Evolutionary conservation across 2,797 vertebrate genomes (phyloP).

Genomic region (Bovichtus diacanthus): DNA sequence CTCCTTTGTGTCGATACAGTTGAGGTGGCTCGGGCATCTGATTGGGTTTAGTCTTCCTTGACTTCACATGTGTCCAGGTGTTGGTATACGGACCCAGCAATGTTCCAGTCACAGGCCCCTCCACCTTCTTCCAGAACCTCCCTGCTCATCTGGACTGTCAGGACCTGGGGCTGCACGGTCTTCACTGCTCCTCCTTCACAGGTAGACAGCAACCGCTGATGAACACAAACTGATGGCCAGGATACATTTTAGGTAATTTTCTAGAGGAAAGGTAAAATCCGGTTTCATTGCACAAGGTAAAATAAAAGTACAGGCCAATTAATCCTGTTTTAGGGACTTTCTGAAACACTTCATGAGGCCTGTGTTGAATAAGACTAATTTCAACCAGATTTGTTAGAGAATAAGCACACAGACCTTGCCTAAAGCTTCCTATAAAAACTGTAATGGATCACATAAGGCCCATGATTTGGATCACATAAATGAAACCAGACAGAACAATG

Average conservation of each 20-base stretch:
- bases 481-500: conserved; percentile 16
- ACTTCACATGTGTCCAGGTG: conserved; percentile 70
- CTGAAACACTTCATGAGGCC: background rate
- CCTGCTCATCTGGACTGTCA: conserved; percentile 69
- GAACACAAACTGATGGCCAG: conserved; percentile 5
- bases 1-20: conserved; percentile 3
- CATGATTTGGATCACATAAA: conserved; percentile 31
- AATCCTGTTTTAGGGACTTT: conserved; percentile 18
- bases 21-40: background rate
- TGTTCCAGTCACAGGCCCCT: conserved; percentile 72
- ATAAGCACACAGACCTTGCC: background rate
- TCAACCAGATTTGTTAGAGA: conserved; percentile 36
- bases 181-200: conserved; percentile 54
- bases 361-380: conserved; percentile 21
- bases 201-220: conserved; percentile 58
- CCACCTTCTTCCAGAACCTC: conserved; percentile 76
- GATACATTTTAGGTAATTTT: background rate
- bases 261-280: background rate
- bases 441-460: conserved; percentile 37
- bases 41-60: conserved; percentile 64
- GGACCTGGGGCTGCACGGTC: conserved; percentile 67
- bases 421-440: conserved; percentile 24
- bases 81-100: conserved; percentile 81
- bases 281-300: background rate
- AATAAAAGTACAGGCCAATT: background rate